Evolutionary conservation across 2,113 vertebrate genomes (phyloP), one percentile per base, ranked within the genome.

Genomic region (Microcebus tavaratra): DNA sequence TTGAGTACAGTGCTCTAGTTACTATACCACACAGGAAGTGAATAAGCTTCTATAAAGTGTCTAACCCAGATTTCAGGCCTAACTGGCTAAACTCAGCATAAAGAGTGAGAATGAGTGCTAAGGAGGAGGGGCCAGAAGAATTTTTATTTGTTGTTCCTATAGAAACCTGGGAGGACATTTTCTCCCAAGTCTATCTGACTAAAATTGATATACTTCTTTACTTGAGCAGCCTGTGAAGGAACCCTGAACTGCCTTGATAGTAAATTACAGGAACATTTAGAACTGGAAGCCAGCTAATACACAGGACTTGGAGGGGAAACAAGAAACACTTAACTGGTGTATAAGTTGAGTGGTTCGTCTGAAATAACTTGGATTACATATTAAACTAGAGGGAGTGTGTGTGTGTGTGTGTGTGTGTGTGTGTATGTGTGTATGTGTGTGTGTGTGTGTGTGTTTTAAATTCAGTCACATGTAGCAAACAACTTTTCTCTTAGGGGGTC

Each of bases 401-500:
- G 81, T 78, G 53, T 55, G 53, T 17, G 15, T 55, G 53, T 55
- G 15, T 18, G 53, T 55, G 53, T 17, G 15, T 55, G 53, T 53
- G 14, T 53, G 12, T 50, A 2, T 50, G 11, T 68, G 53, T 55
- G 53, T 17, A 5, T 55, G 53, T 55, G 15, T 18, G 53, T 55
- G 53, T 17, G 15, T 55, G 53, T 53, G 14, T 53, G 12, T 50
- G 11, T 50, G 11, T 68, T 84, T 34, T 81, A 63, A 86, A 76
- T 55, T 80, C 36, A 78, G 57, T 90, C 39, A 91, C 27, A 81
- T 25, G 55, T 55, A 95, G 25, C 34, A n/a, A 73, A 85, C 36
- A 91, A 79, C 92, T 96, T 96, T 98, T 61, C 96, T 98, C 96
- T 97, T 1, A 25, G 21, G 5, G 5, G 2, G 23, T 78, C 0